Conservation (phyloP, 2,113 vertebrate genomes). For the Bujurquina vittata region DNA sequence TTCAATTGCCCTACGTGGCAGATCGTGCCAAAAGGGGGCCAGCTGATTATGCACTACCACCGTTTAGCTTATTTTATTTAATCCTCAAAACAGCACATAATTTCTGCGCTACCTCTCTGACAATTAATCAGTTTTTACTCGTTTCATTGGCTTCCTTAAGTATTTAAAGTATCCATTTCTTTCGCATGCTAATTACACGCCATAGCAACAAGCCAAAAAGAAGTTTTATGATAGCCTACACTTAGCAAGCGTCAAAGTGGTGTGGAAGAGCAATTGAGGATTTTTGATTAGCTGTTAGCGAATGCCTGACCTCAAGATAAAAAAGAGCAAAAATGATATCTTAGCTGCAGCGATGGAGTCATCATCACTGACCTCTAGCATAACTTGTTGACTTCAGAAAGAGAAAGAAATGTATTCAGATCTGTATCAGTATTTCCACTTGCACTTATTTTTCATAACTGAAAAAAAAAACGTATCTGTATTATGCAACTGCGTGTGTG, state of each 20-base stretch:
- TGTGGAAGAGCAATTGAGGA: conserved; percentile 42
- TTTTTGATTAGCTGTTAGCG: conserved; percentile 59
- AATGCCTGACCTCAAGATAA: conserved; percentile 55
- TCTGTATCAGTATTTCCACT: conserved; percentile 6
- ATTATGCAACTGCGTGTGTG: not conserved
- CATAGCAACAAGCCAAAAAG: conserved; percentile 6
- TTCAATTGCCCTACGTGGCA: conserved; percentile 79
- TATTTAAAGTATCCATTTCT: conserved; percentile 41
- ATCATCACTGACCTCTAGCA: conserved; percentile 21
- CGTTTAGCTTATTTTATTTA: conserved; percentile 75
- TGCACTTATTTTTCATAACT: not conserved
- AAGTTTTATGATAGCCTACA: not conserved
- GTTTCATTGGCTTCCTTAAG: conserved; percentile 29
- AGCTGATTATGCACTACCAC: conserved; percentile 70
- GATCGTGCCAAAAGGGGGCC: conserved; percentile 69
- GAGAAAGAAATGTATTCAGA: conserved; percentile 37
- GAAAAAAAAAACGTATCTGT: not conserved
- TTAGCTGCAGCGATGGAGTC: conserved; percentile 41
- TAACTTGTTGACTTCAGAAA: conserved; percentile 29
- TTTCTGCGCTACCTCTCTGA: conserved; percentile 65
- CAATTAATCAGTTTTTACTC: conserved; percentile 58
- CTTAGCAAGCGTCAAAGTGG: conserved; percentile 25
- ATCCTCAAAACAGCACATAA: conserved; percentile 74
- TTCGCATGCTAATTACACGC: conserved; percentile 4
- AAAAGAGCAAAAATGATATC: conserved; percentile 40